Evolutionary conservation across 2,888 invertebrate genomes (phyloP).

Genomic region (Dasysyrphus albostriatus): DNA sequence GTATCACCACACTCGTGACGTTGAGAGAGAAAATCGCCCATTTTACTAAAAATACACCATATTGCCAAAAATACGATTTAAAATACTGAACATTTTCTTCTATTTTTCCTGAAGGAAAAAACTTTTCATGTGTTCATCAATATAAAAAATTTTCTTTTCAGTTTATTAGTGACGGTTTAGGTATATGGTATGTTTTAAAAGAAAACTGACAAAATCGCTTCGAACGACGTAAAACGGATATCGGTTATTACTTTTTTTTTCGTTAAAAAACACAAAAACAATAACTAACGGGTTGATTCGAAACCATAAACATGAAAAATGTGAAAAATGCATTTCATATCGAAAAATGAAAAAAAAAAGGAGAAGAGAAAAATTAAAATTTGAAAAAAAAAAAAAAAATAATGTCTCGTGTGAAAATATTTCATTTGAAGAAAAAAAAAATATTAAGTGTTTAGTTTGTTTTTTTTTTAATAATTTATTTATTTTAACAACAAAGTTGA

Average conservation of each 20-base stretch:
- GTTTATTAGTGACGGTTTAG: constrained; percentile 62
- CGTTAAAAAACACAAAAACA: not conserved
- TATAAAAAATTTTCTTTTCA: constrained; percentile 55
- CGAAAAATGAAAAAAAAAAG: not conserved
- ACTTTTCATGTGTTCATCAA: constrained; percentile 62
- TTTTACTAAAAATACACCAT: constrained; percentile 77
- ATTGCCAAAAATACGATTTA: constrained; percentile 77
- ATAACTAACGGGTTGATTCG: not conserved
- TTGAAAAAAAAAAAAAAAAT: not conserved
- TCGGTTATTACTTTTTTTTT: constrained; percentile 7
- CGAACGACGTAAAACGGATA: constrained; percentile 12
- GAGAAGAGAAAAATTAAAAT: not conserved
- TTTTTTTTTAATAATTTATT: too few species aligned
- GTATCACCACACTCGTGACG: constrained; percentile 58
- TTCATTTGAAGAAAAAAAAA: not conserved
- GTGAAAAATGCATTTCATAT: not conserved
- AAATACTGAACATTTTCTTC: constrained; percentile 52
- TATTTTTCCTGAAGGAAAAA: constrained; percentile 46
- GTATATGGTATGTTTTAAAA: constrained; percentile 37
- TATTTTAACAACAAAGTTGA: not conserved
- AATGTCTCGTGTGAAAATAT: not conserved
- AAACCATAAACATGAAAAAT: not conserved
- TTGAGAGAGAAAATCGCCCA: constrained; percentile 65
- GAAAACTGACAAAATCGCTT: not conserved
- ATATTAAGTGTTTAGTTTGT: not conserved